phyloP scores from a whole-genome alignment of 1,140 invertebrate species.

The Samia ricini region DNA sequence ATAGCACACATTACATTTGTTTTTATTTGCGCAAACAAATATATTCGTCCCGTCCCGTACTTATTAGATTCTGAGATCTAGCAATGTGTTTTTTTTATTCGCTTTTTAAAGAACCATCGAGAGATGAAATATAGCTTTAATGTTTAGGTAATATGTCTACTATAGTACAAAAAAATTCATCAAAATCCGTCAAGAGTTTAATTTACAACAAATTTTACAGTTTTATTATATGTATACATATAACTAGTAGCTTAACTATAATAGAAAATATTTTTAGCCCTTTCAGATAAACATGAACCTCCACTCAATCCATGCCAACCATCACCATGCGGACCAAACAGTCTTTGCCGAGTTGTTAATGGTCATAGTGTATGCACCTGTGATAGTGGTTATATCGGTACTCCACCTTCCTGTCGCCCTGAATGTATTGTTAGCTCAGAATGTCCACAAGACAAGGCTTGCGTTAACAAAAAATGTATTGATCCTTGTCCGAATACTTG shows the following conservation, averaged over 20 bases:
- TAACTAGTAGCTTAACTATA: background rate
- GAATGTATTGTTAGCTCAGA: slow-evolving; percentile 91
- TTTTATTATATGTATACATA: too few species aligned
- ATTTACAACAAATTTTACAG: too few species aligned
- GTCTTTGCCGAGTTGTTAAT: slow-evolving; percentile 85
- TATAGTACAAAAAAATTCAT: too few species aligned
- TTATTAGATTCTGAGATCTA: too few species aligned
- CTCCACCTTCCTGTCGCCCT: slow-evolving; percentile 87
- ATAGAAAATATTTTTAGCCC: slow-evolving; percentile 27
- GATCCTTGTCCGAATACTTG: slow-evolving; percentile 91
- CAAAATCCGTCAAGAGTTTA: too few species aligned
- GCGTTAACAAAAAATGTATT: slow-evolving; percentile 88
- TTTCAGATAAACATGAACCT: slow-evolving; percentile 35
- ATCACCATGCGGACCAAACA: slow-evolving; percentile 90
- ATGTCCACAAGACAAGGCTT: slow-evolving; percentile 89
- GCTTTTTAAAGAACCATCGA: too few species aligned
- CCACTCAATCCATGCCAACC: slow-evolving; percentile 84
- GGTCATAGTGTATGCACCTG: slow-evolving; percentile 91
- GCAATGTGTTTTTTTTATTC: too few species aligned
- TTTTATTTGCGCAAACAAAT: too few species aligned
- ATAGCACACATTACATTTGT: too few species aligned
- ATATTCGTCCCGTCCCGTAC: too few species aligned
- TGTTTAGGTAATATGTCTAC: too few species aligned
- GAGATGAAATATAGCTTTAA: too few species aligned
- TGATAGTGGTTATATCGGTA: slow-evolving; percentile 84